These are phyloP conservation scores for Oreochromis tanganicae DNA, from an alignment of 2,113 vertebrate genomes.

Conservation along the genomic window DNA sequence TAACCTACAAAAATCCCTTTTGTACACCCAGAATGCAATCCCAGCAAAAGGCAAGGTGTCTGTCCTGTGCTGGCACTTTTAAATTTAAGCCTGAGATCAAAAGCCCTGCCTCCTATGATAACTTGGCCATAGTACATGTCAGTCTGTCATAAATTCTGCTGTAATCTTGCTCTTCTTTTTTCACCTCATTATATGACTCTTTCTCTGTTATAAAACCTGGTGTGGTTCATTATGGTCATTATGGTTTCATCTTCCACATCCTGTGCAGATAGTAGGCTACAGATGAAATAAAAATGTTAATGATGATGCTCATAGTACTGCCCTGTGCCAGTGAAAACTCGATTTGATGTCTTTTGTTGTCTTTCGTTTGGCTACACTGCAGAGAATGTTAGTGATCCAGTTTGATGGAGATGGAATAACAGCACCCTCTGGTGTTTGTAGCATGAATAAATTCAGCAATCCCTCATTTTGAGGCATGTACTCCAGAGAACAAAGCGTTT, in stretches of 20 bases:
- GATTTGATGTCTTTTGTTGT: not conserved
- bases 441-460: not conserved
- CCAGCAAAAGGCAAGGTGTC: not conserved
- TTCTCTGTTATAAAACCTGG: slow-evolving; percentile 1
- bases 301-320: not conserved
- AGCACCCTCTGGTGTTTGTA: not conserved
- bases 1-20: not conserved
- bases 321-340: not conserved
- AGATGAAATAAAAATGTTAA: not conserved
- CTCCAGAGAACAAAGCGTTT: not conserved
- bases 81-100: not conserved
- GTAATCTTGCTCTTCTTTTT: not conserved
- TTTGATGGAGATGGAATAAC: not conserved
- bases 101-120: not conserved
- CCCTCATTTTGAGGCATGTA: not conserved
- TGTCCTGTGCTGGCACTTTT: not conserved
- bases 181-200: slow-evolving; percentile 3
- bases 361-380: not conserved
- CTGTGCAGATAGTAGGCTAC: not conserved
- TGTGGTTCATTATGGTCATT: not conserved
- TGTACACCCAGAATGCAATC: not conserved
- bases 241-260: not conserved
- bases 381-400: not conserved
- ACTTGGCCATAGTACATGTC: slow-evolving; percentile 14
- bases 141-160: slow-evolving; percentile 24